These are phyloP conservation scores for Lacerta bilineata DNA, from an alignment of 2,797 vertebrate species.

Conservation along the genomic window DNA sequence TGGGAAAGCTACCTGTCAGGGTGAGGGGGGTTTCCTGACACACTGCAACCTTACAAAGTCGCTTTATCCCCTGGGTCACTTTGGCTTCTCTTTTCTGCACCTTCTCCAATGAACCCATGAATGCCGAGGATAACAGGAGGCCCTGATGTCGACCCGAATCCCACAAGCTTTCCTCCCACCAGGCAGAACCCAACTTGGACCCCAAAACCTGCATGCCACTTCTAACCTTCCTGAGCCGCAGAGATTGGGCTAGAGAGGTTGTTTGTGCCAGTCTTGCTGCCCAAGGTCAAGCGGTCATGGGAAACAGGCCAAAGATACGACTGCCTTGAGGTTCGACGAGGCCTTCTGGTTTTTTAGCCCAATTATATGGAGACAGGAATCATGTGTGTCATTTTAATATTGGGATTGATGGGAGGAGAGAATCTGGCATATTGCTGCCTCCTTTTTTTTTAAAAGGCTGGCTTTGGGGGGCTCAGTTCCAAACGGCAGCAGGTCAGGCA, in stretches of 20 bases:
- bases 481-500: not conserved
- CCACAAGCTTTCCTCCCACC: not conserved
- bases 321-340: too few species aligned
- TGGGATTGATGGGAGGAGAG: not conserved
- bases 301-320: not conserved
- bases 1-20: too few species aligned
- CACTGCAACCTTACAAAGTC: too few species aligned
- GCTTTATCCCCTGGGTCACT: too few species aligned
- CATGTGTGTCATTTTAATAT: not conserved
- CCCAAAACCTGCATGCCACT: not conserved
- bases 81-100: too few species aligned
- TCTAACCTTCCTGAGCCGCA: fast-evolving
- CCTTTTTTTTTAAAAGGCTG: too few species aligned
- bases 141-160: fast-evolving
- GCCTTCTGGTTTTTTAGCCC: not conserved
- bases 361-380: not conserved
- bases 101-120: too few species aligned
- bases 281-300: too few species aligned
- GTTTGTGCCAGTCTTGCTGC: not conserved
- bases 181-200: not conserved
- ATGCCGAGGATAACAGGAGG: not conserved
- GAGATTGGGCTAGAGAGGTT: not conserved
- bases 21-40: too few species aligned
- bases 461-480: not conserved
- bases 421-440: too few species aligned